Conservation (phyloP, 2,797 vertebrate genomes). For the Cuculus canorus region DNA sequence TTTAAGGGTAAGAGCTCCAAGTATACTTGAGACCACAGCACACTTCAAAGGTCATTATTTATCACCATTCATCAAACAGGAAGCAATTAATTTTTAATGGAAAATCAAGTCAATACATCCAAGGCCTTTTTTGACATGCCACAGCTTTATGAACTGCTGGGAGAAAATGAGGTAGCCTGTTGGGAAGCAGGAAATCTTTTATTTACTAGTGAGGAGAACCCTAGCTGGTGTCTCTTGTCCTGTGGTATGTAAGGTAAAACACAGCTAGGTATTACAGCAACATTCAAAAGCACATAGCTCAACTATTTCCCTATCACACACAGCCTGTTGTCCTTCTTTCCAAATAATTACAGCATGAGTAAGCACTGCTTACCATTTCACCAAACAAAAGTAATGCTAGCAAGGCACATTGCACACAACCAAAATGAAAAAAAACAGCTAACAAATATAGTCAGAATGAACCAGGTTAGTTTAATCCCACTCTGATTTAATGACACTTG, state of each 20-base stretch:
- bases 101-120: conserved; percentile 54
- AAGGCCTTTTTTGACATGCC: not conserved
- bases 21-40: not conserved
- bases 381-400: conserved; percentile 24
- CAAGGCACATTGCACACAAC: not conserved
- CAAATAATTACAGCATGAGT: not conserved
- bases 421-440: not conserved
- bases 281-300: not conserved
- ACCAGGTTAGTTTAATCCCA: not conserved
- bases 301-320: not conserved
- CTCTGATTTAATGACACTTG: not conserved
- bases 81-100: conserved; percentile 66
- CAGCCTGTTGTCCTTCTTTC: not conserved
- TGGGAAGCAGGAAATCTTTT: conserved; percentile 13
- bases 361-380: not conserved
- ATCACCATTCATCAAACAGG: conserved; percentile 52
- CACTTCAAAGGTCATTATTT: conserved; percentile 48
- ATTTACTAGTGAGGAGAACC: conserved; percentile 3
- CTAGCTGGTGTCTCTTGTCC: not conserved
- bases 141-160: conserved; percentile 56
- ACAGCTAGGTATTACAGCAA: not conserved
- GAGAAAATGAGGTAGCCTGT: conserved; percentile 31
- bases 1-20: not conserved
- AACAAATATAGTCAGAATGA: not conserved
- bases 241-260: not conserved